Percentiles rank a stretch among this genome's conserved stretches.
These are phyloP conservation scores for Gortyna flavago DNA, from an alignment of 2,888 invertebrate genomes.

Conservation along the genomic window DNA sequence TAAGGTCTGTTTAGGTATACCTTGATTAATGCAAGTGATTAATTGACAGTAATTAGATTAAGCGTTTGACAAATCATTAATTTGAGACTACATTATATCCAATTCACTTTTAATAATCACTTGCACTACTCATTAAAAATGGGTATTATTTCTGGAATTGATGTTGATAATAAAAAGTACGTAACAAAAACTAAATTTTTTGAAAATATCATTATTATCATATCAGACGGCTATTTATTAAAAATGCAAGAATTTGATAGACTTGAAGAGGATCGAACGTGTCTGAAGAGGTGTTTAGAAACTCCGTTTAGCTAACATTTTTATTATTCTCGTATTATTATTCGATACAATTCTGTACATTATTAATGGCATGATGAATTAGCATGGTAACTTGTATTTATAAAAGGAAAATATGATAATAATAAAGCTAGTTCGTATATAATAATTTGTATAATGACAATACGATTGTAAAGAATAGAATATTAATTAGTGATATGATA, in stretches of 20 bases:
- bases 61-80: not conserved
- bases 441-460: slow-evolving; percentile 76
- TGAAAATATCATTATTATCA: slow-evolving; percentile 80
- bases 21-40: slow-evolving; percentile 28
- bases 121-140: slow-evolving; percentile 18
- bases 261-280: slow-evolving; percentile 48
- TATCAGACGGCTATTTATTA: slow-evolving; percentile 74
- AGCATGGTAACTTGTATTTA: slow-evolving; percentile 55
- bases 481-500: slow-evolving; percentile 73
- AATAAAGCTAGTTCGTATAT: slow-evolving; percentile 56
- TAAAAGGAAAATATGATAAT: slow-evolving; percentile 57
- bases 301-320: slow-evolving; percentile 58
- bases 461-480: slow-evolving; percentile 78
- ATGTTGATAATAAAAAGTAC: slow-evolving; percentile 43
- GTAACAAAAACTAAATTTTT: slow-evolving; percentile 42
- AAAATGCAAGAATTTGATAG: slow-evolving; percentile 56
- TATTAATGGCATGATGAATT: slow-evolving; percentile 55
- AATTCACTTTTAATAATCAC: slow-evolving; percentile 8
- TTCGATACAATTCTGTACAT: slow-evolving; percentile 63
- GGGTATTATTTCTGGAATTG: slow-evolving; percentile 33
- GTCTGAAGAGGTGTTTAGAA: slow-evolving; percentile 50
- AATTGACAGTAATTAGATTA: slow-evolving; percentile 5
- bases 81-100: not conserved
- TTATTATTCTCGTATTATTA: slow-evolving; percentile 63
- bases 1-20: slow-evolving; percentile 25